Conservation (phyloP, 1,140 invertebrate genomes). For the Drosophila obscura region DNA sequence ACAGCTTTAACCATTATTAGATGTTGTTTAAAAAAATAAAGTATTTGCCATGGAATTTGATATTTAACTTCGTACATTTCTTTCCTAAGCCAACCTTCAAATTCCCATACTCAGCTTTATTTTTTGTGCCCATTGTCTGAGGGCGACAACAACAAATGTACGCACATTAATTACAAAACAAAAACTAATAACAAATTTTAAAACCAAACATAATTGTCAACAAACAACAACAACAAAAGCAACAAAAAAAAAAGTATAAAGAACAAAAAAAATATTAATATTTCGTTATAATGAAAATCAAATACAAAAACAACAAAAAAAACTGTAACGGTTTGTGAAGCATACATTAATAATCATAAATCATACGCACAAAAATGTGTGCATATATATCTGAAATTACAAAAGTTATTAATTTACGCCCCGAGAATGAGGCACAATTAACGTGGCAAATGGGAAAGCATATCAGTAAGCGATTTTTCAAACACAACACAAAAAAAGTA, state of each 20-base stretch:
- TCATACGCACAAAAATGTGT: conserved; percentile 38
- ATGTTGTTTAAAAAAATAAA: too few relatives aligned
- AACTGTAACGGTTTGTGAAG: conserved; percentile 72
- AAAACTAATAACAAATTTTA: conserved; percentile 33
- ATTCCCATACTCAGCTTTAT: too few relatives aligned
- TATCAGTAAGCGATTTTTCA: conserved; percentile 8
- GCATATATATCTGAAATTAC: conserved; percentile 53
- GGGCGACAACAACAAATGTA: conserved; percentile 62
- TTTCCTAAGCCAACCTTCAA: background rate
- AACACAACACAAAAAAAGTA: background rate
- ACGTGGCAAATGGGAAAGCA: conserved; percentile 31
- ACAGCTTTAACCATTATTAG: too few relatives aligned
- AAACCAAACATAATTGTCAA: conserved; percentile 32
- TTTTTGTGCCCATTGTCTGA: conserved; percentile 33
- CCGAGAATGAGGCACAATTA: conserved; percentile 59
- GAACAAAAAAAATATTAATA: conserved; percentile 21
- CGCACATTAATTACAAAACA: conserved; percentile 69
- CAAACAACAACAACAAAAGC: conserved; percentile 20
- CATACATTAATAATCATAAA: conserved; percentile 61
- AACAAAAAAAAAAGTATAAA: conserved; percentile 22
- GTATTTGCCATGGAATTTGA: too few relatives aligned
- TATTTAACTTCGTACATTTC: too few relatives aligned
- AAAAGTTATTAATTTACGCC: conserved; percentile 59
- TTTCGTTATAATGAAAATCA: conserved; percentile 40
- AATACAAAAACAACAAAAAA: conserved; percentile 32